Evolutionary conservation across 1,140 invertebrate species (phyloP), one percentile per base, ranked within the genome.

Genomic region (Drosophila santomea): DNA sequence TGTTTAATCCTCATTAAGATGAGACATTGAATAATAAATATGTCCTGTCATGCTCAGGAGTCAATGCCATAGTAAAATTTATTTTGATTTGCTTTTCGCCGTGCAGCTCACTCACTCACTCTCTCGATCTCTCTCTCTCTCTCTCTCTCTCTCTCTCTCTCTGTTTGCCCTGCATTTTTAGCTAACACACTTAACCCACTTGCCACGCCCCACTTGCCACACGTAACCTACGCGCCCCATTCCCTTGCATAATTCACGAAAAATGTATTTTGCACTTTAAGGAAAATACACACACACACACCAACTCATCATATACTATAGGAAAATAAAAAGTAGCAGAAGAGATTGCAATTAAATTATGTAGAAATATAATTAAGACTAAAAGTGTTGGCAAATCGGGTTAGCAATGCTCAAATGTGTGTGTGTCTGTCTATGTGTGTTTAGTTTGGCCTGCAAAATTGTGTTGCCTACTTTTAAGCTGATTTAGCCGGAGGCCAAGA

Each of bases 161-260:
- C 32, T 51, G 41, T 62, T 69, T 86, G 82, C 78, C 23, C 75
- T 88, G 83, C 75, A 88, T 82, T 86, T 86, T 74, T 74, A 71
- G 82, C 78, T 72, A 88, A 88, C 83, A 86, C 82, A 88, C 82
- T 86, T 86, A 86, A 86, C 82, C 82, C 80, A 84, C 76, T 83
- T 83, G 80, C 58, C 80, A 61, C 80, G 59, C 55, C 58, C 43
- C 58, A 75, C 52, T 54, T 58, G 62, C 67, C 43, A 48, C 64
- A 45, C 47, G 61, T 45, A 32, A 35, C 56, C 38, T n/a, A 52
- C n/a, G 58, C 56, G 38, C 35, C 11, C 28, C 17, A 28, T 25
- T 35, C 45, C 47, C 51, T 84, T 71, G 68, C 81, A 86, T 86
- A 86, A 86, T 85, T 73, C 66, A 80, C 77, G 48, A 71, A 84